Evolutionary conservation across 2,113 vertebrate genomes (phyloP).

Genomic region (Serilophus lunatus): DNA sequence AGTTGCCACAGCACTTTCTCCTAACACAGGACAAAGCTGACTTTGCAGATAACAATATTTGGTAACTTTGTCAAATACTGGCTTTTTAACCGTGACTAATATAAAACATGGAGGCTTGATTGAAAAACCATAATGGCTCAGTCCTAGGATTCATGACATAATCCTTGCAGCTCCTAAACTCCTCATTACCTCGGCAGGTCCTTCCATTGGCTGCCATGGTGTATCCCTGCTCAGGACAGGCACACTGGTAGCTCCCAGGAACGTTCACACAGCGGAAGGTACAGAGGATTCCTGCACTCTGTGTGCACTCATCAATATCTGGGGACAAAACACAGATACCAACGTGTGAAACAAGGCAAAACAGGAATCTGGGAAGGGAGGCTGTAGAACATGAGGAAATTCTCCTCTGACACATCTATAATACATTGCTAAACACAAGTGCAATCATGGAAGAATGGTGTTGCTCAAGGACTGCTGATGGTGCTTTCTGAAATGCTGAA

Average conservation of each 20-base stretch:
- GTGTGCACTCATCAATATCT: constrained; percentile 93
- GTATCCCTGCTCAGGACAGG: constrained; percentile 88
- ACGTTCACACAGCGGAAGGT: constrained; percentile 90
- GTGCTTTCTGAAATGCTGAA: neutral
- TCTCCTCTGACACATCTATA: neutral
- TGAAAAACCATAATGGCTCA: neutral
- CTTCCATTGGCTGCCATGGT: constrained; percentile 84
- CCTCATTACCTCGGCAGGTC: constrained; percentile 85
- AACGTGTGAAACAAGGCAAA: neutral
- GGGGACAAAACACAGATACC: constrained; percentile 19
- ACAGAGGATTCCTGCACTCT: constrained; percentile 86
- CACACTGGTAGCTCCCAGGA: constrained; percentile 89
- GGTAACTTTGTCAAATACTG: neutral
- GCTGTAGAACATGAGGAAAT: too few relatives aligned
- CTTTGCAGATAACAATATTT: neutral
- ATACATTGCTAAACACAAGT: neutral
- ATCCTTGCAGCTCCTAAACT: neutral
- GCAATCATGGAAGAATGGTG: neutral
- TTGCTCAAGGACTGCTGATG: neutral
- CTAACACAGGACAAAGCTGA: neutral
- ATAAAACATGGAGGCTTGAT: neutral
- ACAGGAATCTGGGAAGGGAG: neutral
- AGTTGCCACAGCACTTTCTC: neutral
- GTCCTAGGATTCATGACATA: neutral
- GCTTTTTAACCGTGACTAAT: neutral